phyloP scores from a whole-genome alignment of 2,888 invertebrate species.

The Hoplodrina blanda region DNA sequence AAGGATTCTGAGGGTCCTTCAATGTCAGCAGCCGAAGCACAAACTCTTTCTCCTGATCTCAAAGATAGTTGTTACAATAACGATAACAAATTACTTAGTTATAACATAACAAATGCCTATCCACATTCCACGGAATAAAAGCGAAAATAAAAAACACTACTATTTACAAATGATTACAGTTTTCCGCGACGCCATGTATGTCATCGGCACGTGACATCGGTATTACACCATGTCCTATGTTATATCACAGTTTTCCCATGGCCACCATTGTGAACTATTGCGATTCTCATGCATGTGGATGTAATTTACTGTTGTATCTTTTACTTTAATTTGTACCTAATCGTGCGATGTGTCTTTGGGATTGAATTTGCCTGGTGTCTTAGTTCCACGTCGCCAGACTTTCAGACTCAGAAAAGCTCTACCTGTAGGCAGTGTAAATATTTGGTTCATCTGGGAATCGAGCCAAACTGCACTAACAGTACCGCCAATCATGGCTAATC shows the following conservation, averaged over 20 bases:
- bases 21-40: not conserved
- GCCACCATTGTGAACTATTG: slow-evolving; percentile 38
- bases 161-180: slow-evolving; percentile 21
- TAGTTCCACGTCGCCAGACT: too few species aligned
- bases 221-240: slow-evolving; percentile 39
- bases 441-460: too few species aligned
- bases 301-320: slow-evolving; percentile 26
- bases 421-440: too few species aligned
- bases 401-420: too few species aligned
- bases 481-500: too few species aligned
- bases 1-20: too few species aligned
- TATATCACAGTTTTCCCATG: slow-evolving; percentile 49
- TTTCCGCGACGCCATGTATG: slow-evolving; percentile 40
- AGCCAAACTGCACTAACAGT: too few species aligned
- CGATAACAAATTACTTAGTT: not conserved
- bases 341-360: slow-evolving; percentile 16
- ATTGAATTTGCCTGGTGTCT: too few species aligned
- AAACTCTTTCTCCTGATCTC: not conserved
- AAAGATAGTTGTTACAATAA: not conserved
- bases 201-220: slow-evolving; percentile 29
- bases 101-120: too few species aligned
- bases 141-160: not conserved
- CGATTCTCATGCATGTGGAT: slow-evolving; percentile 25
- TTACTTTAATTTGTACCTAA: slow-evolving; percentile 5
- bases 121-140: slow-evolving; percentile 14